Conservation (phyloP, 2,113 vertebrate genomes). For the Syngnathus scovelli region DNA sequence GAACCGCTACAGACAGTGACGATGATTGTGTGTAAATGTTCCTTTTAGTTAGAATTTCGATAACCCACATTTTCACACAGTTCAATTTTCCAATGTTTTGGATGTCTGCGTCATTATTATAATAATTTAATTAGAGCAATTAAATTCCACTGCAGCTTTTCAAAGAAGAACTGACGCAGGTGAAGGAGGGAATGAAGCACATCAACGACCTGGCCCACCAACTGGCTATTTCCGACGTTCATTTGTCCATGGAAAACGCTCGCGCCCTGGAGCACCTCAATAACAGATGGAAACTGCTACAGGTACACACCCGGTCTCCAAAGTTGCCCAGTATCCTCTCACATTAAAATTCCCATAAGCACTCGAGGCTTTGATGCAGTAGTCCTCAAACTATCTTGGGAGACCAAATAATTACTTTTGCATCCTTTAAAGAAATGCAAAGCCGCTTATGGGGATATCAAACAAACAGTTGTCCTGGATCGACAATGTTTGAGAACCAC, state of each 20-base stretch:
- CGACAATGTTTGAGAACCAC: no score
- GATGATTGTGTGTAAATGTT: no score
- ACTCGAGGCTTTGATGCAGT: neutral
- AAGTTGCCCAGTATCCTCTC: conserved; percentile 15
- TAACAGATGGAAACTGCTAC: conserved; percentile 88
- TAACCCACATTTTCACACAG: neutral
- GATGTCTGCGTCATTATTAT: no score
- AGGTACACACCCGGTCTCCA: conserved; percentile 71
- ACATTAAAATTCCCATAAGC: neutral
- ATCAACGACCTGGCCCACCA: conserved; percentile 95
- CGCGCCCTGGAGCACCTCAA: conserved; percentile 90
- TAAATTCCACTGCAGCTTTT: conserved; percentile 74
- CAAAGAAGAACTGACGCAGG: conserved; percentile 87
- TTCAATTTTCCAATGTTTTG: no score
- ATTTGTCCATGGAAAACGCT: conserved; percentile 93
- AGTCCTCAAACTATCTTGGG: neutral
- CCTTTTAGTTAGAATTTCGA: no score
- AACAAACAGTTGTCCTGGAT: no score
- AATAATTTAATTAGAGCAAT: no score
- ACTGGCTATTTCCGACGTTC: conserved; percentile 92
- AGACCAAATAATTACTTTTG: no score
- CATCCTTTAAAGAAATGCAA: neutral
- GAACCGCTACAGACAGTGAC: no score
- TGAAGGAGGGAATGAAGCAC: conserved; percentile 91
- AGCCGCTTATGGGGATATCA: neutral